Evolutionary conservation across 1,140 invertebrate species (phyloP), one percentile per base, ranked within the genome.

Genomic region (Micrasema minimum): DNA sequence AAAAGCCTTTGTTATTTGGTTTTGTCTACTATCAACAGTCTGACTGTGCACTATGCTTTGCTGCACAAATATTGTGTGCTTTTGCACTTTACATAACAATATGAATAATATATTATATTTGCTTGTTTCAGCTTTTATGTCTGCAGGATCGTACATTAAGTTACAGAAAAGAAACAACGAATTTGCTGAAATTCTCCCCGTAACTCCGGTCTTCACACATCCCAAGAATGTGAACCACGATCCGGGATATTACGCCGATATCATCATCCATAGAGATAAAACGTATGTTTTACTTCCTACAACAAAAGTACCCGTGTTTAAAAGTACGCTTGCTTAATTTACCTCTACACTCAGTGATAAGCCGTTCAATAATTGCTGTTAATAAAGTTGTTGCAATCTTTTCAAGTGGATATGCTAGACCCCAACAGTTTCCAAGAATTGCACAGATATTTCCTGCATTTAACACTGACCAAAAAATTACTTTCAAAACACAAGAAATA

Each of bases 211-310:
- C 5, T 87, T 88, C 77, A 79, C 79, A 1, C 88, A 90, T 76
- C 80, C 83, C 18, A 86, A 85, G 77, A 85, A 86, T 65, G 78
- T 81, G 2, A 79, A 83, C 70, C 82, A 83, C 68, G 81, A 80
- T 72, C 81, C 86, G 6, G 87, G 88, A 69, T 89, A 88, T 76
- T 90, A 85, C 76, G 84, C 86, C 12, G 89, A 90, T 75, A 78
- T 90, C 22, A 88, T 90, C 11, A 84, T 89, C 55, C 87, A 89
- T 75, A 79, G 79, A 41, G 85, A 87, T 76, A 84, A 87, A 75
- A 85, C 81, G 88, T 88, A 82, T 81, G 82, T 51, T n/a, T 72
- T 10, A n/a, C n/a, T 9, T 59, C 45, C 76, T 37, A 67, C 53
- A 12, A 43, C 26, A 31, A 4, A 31, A 7, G 26, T 31, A 31